phyloP scores from a whole-genome alignment of 2,888 invertebrate genomes.

The Morpho helenor region DNA sequence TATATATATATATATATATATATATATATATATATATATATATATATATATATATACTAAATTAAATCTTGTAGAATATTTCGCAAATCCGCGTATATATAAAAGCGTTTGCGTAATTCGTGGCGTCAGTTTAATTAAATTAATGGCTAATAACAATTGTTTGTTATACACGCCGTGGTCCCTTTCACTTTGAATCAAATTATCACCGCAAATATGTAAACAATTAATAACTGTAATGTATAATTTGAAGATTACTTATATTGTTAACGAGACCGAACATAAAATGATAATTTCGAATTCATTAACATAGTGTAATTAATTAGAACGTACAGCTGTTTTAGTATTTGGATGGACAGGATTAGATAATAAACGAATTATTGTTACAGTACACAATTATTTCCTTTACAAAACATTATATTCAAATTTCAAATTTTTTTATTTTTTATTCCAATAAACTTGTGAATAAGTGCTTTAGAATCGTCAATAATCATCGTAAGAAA shows the following conservation, averaged over 20 bases:
- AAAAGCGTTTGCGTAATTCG: constrained; percentile 14
- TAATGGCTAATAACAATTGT: constrained; percentile 17
- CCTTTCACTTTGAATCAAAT: constrained; percentile 29
- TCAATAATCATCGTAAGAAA: no score
- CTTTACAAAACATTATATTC: no score
- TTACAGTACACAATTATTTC: no score
- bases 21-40: background rate
- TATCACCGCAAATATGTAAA: constrained; percentile 15
- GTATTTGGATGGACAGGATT: no score
- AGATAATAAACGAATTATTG: no score
- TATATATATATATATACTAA: background rate
- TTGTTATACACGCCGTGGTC: constrained; percentile 20
- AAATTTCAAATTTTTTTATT: no score
- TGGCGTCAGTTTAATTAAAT: constrained; percentile 17
- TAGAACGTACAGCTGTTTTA: no score
- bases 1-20: background rate
- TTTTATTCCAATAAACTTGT: no score
- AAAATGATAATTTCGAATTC: background rate
- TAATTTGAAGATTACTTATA: constrained; percentile 5
- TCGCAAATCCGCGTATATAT: constrained; percentile 2
- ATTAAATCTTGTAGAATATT: background rate
- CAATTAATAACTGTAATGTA: constrained; percentile 13
- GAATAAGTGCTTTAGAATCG: no score
- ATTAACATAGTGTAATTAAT: no score
- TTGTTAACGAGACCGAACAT: constrained; percentile 1